These are phyloP conservation scores for Aulostomus chinensis DNA, from an alignment of 2,797 vertebrate genomes.

Conservation along the genomic window DNA sequence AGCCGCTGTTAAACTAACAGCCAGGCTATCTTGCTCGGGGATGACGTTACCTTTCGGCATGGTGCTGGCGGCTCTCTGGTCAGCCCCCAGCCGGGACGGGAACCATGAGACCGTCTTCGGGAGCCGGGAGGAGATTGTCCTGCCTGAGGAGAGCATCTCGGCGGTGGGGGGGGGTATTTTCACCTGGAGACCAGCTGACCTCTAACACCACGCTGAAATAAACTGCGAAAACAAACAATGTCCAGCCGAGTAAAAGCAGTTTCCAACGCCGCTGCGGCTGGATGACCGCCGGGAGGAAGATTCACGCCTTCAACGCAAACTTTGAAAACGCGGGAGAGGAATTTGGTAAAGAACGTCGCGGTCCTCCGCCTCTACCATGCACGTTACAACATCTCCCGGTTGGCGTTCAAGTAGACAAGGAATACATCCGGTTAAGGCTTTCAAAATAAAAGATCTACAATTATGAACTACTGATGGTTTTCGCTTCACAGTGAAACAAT, in stretches of 20 bases:
- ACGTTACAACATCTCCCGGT: no score
- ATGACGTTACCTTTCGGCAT: conserved; percentile 56
- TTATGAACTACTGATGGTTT: no score
- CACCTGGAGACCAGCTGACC: conserved; percentile 22
- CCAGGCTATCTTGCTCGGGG: background rate
- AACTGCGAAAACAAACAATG: no score
- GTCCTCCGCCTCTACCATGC: no score
- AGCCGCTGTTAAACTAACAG: conserved; percentile 5
- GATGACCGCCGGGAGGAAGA: no score
- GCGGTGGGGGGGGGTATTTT: conserved; percentile 10
- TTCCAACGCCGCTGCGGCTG: no score
- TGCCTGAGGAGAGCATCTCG: conserved; percentile 60
- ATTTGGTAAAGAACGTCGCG: no score
- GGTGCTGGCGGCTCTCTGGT: conserved; percentile 31
- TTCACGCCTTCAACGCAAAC: background rate
- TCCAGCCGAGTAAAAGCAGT: no score
- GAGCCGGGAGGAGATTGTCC: conserved; percentile 49
- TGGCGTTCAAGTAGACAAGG: no score
- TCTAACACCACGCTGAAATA: background rate
- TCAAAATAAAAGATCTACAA: background rate
- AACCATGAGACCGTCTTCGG: conserved; percentile 40
- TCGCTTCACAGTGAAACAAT: no score
- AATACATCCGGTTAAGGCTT: background rate
- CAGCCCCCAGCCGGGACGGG: conserved; percentile 17
- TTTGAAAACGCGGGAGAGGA: no score